Percentiles rank a stretch among this genome's conserved stretches.
phyloP scores from a whole-genome alignment of 2,113 vertebrate genomes.

The Apodemus sylvaticus region DNA sequence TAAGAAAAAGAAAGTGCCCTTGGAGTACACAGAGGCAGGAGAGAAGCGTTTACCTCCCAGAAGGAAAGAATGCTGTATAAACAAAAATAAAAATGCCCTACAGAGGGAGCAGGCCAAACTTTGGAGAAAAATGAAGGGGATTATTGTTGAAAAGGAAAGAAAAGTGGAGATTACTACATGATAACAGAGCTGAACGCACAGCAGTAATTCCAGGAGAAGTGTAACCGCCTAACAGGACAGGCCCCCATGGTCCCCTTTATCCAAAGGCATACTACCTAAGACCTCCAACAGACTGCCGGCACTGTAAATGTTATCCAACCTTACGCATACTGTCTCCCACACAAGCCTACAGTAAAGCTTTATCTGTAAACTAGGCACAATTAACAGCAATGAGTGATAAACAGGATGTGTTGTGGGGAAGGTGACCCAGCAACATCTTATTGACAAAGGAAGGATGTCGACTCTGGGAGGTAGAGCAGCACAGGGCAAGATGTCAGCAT shows the following conservation, averaged over 20 bases:
- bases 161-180: background rate
- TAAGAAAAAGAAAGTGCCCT: background rate
- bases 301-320: background rate
- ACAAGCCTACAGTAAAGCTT: background rate
- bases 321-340: background rate
- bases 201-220: background rate
- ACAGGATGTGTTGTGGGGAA: background rate
- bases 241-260: too few relatives aligned
- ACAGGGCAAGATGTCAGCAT: background rate
- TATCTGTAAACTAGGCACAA: background rate
- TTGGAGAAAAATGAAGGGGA: background rate
- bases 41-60: background rate
- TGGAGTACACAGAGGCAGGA: background rate
- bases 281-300: background rate
- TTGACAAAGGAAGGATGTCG: background rate
- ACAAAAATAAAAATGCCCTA: background rate
- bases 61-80: background rate
- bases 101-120: background rate
- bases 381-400: background rate
- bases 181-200: background rate
- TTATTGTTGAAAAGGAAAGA: constrained; percentile 13
- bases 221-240: background rate
- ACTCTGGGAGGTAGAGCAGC: background rate
- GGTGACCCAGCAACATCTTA: background rate
- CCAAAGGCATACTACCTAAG: background rate